Evolutionary conservation across 2,888 invertebrate genomes (phyloP).

Genomic region (Himalopsyche anomala): DNA sequence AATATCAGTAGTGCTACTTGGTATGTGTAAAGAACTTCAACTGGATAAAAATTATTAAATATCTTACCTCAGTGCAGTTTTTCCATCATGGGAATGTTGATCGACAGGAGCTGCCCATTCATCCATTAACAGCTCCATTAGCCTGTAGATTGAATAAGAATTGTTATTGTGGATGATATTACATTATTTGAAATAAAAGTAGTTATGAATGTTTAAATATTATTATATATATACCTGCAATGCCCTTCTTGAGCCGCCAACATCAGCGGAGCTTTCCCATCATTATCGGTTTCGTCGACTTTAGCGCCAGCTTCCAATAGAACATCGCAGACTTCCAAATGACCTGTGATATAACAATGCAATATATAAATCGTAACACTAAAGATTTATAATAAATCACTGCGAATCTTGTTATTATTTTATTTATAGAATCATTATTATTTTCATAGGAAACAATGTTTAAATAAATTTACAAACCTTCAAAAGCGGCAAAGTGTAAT

Average conservation of each 20-base stretch:
- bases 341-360: slow-evolving; percentile 75
- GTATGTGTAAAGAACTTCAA: too few relatives aligned
- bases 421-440: not conserved
- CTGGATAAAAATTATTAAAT: not conserved
- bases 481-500: slow-evolving; percentile 96
- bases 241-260: slow-evolving; percentile 94
- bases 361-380: not conserved
- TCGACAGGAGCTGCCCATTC: slow-evolving; percentile 88
- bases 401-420: not conserved
- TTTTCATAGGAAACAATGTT: not conserved
- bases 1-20: too few relatives aligned
- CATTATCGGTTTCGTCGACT: slow-evolving; percentile 93
- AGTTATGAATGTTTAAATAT: too few relatives aligned
- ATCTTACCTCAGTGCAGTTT: slow-evolving; percentile 85
- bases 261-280: slow-evolving; percentile 91
- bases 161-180: slow-evolving; percentile 64
- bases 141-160: slow-evolving; percentile 66
- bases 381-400: not conserved
- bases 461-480: slow-evolving; percentile 74
- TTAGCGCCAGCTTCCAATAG: slow-evolving; percentile 91
- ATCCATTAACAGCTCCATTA: slow-evolving; percentile 82
- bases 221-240: slow-evolving; percentile 65
- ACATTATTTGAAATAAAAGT: not conserved
- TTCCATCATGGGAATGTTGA: slow-evolving; percentile 93
- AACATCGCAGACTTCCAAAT: slow-evolving; percentile 88